Base-by-base conservation (phyloP, 2,113 vertebrate genomes). In the Picathartes gymnocephalus region DNA sequence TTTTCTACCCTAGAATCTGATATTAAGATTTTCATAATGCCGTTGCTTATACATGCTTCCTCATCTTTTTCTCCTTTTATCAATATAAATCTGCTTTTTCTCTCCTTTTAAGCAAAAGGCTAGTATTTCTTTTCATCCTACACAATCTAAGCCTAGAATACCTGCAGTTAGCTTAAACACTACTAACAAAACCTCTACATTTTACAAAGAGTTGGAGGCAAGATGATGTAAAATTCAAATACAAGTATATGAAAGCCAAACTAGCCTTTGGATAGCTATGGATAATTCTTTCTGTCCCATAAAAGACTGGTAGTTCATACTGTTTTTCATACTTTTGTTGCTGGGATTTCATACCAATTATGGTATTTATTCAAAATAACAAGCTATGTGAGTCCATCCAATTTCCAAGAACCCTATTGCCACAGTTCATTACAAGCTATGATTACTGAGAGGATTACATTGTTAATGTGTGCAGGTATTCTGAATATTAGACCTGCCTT, bases 351-450 rank as follows among this genome's bases (percentile, higher is more conserved):
- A 56, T 56, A 56, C 54, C 1, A 11, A 92, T 97, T 93, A 95
- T 39, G 71, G 92, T 92, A 92, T 92, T 97, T 95, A 95, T 84
- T 91, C 92, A 86, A 95, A 96, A 94, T 93, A 94, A 94, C 70
- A 77, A 93, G 62, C 81, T 92, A 27, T 70, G 68, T 70, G 76
- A 96, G 87, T 77, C 77, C 3, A 1, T 91, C 94, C 78, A 92
- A 1, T 91, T 95, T 92, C 57, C 57, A 65, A 87, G 92, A 95
- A 93, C 81, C 93, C 93, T 70, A 78, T 73, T 83, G 93, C 81
- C 71, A 56, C 83, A 39, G 78, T 78, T 96, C 71, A 30, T 94
- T 86, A 58, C 6, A 13, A 81, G 82, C 70, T 93, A 33, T 7
- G 37, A 81, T 94, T 97, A 95, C 51, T 86, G 79, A 47, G 60